Conservation (phyloP, 2,797 vertebrate species). For the Sebastes taczanowskii region DNA sequence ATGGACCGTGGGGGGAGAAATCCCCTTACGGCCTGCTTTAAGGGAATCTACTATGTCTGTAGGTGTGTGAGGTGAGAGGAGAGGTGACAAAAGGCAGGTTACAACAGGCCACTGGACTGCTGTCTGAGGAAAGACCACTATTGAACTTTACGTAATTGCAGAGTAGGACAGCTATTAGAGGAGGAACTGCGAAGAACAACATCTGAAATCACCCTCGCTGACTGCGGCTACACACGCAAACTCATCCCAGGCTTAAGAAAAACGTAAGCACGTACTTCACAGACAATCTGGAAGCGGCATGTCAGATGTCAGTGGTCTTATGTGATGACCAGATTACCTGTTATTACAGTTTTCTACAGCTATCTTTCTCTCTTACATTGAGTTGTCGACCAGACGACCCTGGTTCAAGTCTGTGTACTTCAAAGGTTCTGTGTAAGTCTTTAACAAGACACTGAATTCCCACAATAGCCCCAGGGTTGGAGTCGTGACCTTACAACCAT, state of each 20-base stretch:
- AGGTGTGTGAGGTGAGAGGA: constrained; percentile 4
- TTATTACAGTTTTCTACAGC: neutral
- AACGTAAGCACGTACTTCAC: neutral
- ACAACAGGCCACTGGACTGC: constrained; percentile 34
- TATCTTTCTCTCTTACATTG: neutral
- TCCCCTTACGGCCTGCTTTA: neutral
- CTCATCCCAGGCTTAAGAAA: neutral
- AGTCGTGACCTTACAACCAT: constrained; percentile 34
- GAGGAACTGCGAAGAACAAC: constrained; percentile 9
- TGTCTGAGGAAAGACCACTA: constrained; percentile 15
- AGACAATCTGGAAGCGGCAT: neutral
- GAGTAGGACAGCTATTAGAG: constrained; percentile 34
- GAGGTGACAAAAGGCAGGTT: constrained; percentile 33
- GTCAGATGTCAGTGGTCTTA: neutral
- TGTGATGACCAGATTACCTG: neutral
- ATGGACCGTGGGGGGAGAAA: neutral
- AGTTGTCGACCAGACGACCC: constrained; percentile 8
- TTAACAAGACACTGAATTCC: constrained; percentile 40
- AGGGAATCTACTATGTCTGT: neutral
- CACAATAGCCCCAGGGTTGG: constrained; percentile 39
- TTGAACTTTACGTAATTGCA: constrained; percentile 42
- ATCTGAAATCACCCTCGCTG: constrained; percentile 24
- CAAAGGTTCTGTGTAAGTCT: constrained; percentile 20
- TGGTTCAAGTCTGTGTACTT: constrained; percentile 20
- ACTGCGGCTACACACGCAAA: constrained; percentile 10